phyloP scores from a whole-genome alignment of 2,888 invertebrate species.

The Orchesellides sinensis region DNA sequence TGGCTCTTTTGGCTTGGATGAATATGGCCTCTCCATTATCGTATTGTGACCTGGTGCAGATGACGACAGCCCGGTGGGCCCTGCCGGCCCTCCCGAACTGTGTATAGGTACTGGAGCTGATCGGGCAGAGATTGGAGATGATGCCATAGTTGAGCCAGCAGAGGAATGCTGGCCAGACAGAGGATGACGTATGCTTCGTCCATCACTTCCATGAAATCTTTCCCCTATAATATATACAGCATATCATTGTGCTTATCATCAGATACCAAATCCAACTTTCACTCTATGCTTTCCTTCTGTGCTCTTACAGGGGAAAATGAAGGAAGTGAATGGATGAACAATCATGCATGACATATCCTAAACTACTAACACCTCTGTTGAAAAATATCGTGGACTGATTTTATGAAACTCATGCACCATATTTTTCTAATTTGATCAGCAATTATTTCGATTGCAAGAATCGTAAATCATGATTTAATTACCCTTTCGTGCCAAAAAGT shows the following conservation, averaged over 20 bases:
- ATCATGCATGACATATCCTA: no score
- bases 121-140: conserved; percentile 73
- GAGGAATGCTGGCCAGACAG: conserved; percentile 71
- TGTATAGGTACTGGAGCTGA: conserved; percentile 71
- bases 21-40: conserved; percentile 56
- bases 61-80: conserved; percentile 52
- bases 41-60: conserved; percentile 62
- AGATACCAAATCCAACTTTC: no score
- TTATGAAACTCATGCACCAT: no score
- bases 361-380: no score
- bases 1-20: conserved; percentile 52
- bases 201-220: conserved; percentile 66
- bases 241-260: not conserved
- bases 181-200: conserved; percentile 68
- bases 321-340: no score
- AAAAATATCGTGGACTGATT: no score
- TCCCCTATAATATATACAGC: conserved; percentile 54
- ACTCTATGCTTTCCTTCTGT: no score
- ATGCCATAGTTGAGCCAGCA: conserved; percentile 72
- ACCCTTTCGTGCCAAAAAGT: no score
- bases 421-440: no score
- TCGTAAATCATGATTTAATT: no score
- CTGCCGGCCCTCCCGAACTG: conserved; percentile 46
- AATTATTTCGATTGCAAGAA: no score
- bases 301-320: no score